Base-by-base conservation (phyloP, 37 sponge, comb jelly and placozoan species). In the Haliclona indistincta region DNA sequence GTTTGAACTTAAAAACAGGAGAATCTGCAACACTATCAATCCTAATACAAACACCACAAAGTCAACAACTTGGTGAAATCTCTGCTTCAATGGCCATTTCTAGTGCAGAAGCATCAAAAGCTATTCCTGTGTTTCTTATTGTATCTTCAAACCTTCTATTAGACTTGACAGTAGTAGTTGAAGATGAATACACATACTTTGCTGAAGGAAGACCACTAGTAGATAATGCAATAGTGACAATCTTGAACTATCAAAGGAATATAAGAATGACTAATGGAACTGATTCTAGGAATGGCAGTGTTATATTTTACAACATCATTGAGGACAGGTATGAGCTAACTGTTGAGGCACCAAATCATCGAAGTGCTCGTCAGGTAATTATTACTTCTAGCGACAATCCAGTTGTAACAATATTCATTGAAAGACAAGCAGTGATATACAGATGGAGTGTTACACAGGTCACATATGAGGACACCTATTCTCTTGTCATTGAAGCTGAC, bases 151-250 rank as follows among this genome's bases (percentile, higher is more conserved):
- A 77, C 47, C 35, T 37, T 4, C 43, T 65, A 19, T 53, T 77
- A 56, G 66, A 77, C 36, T 77, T 77, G 56, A 77, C 78, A 32
- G 49, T 75, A 11, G 44, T 60, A 19, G 64, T 75, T 19, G 75
- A 75, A 62, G 75, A 75, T 42, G 77, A 77, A 41, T 77, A 77
- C 40, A 65, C 77, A 2, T 79, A 79, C 55, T 79, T 79, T 68
- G 80, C 80, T 32, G 35, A 22, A 28, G 80, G 80, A 1, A n/a
- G 43, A 56, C 80, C 80, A 56, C 47, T 79, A 10, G 61, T 79
- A 25, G 58, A 28, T 26, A 42, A 68, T 64, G 77, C 77, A n/a
- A 55, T 38, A 7, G 54, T 77, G 17, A 77, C 54, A 4, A 20
- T 77, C 38, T 34, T 65, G 1, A 77, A 65, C 67, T 3, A 35